A percentile compares a stretch with the other conserved stretches of the same genome.
phyloP scores from a whole-genome alignment of 1,140 invertebrate genomes.

The Drosophila ohnishii region DNA sequence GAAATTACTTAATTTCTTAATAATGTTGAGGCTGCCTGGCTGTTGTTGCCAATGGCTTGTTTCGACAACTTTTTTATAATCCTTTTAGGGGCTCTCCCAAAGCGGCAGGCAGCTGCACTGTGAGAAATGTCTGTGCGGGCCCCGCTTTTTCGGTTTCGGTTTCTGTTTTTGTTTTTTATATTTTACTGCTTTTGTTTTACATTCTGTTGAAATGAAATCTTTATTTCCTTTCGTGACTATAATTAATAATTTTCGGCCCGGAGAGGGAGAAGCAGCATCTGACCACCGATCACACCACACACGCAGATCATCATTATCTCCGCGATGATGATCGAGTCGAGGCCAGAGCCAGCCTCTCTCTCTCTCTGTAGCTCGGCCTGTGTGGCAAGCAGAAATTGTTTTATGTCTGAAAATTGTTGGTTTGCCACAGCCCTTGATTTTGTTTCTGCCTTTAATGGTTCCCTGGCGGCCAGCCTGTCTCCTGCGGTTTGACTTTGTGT shows the following conservation, averaged over 20 bases:
- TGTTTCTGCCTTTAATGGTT: conserved; percentile 52
- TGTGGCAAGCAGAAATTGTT: conserved; percentile 66
- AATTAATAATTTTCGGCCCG: conserved; percentile 77
- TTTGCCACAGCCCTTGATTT: conserved; percentile 41
- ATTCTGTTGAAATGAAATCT: conserved; percentile 82
- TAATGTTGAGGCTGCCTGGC: conserved; percentile 64
- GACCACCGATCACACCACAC: conserved; percentile 73
- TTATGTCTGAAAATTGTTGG: conserved; percentile 79
- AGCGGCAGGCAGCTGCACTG: conserved; percentile 68
- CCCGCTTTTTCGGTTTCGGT: conserved; percentile 15
- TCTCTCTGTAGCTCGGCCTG: conserved; percentile 10
- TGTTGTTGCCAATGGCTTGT: conserved; percentile 74
- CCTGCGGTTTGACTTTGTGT: conserved; percentile 62
- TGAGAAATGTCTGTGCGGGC: conserved; percentile 72
- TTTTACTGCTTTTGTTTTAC: conserved; percentile 53
- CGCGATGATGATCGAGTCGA: conserved; percentile 29
- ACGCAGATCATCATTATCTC: conserved; percentile 62
- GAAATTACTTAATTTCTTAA: conserved; percentile 82
- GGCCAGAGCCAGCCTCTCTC: conserved; percentile 6
- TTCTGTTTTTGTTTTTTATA: conserved; percentile 10
- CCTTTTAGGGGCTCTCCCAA: conserved; percentile 71
- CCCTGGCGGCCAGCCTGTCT: conserved; percentile 77
- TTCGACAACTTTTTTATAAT: conserved; percentile 82
- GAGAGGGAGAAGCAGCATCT: conserved; percentile 37
- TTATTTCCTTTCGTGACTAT: conserved; percentile 83